Evolutionary conservation across 2,888 invertebrate genomes (phyloP), one percentile per base, ranked within the genome.

Genomic region (Agrotis exclamationis): DNA sequence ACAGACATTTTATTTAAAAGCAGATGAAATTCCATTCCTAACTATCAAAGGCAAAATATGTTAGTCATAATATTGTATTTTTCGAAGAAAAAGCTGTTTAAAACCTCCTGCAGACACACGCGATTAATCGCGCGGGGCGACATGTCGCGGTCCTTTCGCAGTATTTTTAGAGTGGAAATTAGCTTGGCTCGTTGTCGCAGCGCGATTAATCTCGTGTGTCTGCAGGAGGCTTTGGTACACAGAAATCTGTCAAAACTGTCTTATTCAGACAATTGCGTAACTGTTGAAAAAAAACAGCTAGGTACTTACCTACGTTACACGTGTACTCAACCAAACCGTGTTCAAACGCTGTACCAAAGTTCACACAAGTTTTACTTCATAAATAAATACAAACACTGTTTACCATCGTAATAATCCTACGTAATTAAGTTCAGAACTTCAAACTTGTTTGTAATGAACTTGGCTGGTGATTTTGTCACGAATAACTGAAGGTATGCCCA

Each of bases 341-440:
- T 28, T 22, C 11, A 20, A 64, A 33, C 33, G 9, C 24, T 9
- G 9, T 39, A 54, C 11, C 2, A 13, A 39, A 5, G 18, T n/a
- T 22, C 54, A 44, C 4, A n/a, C 16, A 20, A 4, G 11, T 6
- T 20, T 24, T 1, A 45, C 13, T 63, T 64, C 50, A 51, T 58
- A 53, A 73, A 73, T 64, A 73, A 39, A 53, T 44, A 63, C 57
- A 71, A 79, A 70, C 74, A 60, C 58, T 56, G 74, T 70, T 60
- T 24, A 72, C 60, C 67, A 63, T 60, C 22, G 68, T 74, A 62
- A 57, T 74, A 74, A 74, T 74, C 74, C 70, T 28, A 54, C 28
- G 24, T 82, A 82, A 82, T 82, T 76, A 72, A 82, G 74, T 80
- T 74, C 24, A 51, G 24, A 79, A 74, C 67, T 79, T 72, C 39